Percentiles rank a stretch among this genome's conserved stretches.
phyloP scores from a whole-genome alignment of 2,888 invertebrate species.

The Asteroscopus sphinx region DNA sequence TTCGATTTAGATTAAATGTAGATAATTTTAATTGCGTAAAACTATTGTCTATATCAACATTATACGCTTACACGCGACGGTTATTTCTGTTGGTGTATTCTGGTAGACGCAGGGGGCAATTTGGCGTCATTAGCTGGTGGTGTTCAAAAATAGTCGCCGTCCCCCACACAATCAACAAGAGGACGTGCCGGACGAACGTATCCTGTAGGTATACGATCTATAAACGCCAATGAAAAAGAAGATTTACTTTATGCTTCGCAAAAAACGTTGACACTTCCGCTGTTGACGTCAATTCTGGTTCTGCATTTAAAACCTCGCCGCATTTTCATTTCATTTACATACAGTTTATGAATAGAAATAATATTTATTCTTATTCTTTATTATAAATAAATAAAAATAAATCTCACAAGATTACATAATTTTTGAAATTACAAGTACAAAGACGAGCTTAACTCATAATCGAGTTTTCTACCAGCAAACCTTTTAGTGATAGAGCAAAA shows the following conservation, averaged over 20 bases:
- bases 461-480: too few species aligned
- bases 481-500: too few species aligned
- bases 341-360: neutral
- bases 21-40: constrained; percentile 29
- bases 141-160: constrained; percentile 74
- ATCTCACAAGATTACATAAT: too few species aligned
- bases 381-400: too few species aligned
- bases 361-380: too few species aligned
- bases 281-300: constrained; percentile 1
- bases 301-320: constrained; percentile 1
- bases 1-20: constrained; percentile 24
- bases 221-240: constrained; percentile 18
- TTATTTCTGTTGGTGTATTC: constrained; percentile 75
- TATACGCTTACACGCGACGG: constrained; percentile 61
- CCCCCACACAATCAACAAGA: constrained; percentile 77
- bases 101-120: constrained; percentile 76
- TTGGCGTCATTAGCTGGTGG: constrained; percentile 76
- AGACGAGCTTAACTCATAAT: too few species aligned
- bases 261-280: constrained; percentile 19
- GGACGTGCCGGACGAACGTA: constrained; percentile 60
- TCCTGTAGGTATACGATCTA: constrained; percentile 50
- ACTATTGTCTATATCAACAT: constrained; percentile 8
- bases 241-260: constrained; percentile 11
- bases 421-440: too few species aligned
- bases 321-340: too few species aligned